These are phyloP conservation scores for Cercopithecus mitis DNA, from an alignment of 2,797 vertebrate genomes.

Conservation along the genomic window DNA sequence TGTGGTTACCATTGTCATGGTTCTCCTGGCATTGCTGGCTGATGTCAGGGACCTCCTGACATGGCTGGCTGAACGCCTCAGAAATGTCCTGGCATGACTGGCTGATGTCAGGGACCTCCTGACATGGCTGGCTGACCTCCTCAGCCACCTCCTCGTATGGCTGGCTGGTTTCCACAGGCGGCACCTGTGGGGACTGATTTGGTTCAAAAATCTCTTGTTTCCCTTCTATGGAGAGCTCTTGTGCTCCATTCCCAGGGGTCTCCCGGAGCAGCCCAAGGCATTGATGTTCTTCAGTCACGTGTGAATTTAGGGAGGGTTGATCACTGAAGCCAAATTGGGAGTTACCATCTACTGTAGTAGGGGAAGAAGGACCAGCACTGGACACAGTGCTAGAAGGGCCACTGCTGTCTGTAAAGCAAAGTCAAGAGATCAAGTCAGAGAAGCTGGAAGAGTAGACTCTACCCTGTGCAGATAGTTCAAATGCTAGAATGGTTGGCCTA, in stretches of 20 bases:
- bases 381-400: slow-evolving; percentile 97
- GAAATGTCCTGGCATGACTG: slow-evolving; percentile 36
- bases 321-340: slow-evolving; percentile 94
- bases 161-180: slow-evolving; percentile 6
- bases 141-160: neutral
- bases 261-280: slow-evolving; percentile 20
- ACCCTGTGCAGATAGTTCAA: neutral
- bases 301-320: slow-evolving; percentile 88
- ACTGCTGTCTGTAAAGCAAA: slow-evolving; percentile 93
- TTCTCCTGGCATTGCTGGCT: slow-evolving; percentile 17
- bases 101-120: slow-evolving; percentile 24
- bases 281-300: slow-evolving; percentile 89
- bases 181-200: slow-evolving; percentile 25
- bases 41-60: neutral
- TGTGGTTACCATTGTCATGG: neutral
- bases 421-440: slow-evolving; percentile 52
- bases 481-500: neutral
- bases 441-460: neutral
- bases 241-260: slow-evolving; percentile 17
- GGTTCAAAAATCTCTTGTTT: slow-evolving; percentile 60
- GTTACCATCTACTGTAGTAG: slow-evolving; percentile 91
- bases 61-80: slow-evolving; percentile 32
- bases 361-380: slow-evolving; percentile 96
- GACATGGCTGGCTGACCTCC: neutral
- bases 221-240: slow-evolving; percentile 26